Base-by-base conservation (phyloP, 2,113 vertebrate genomes). In the Falco punctatus region DNA sequence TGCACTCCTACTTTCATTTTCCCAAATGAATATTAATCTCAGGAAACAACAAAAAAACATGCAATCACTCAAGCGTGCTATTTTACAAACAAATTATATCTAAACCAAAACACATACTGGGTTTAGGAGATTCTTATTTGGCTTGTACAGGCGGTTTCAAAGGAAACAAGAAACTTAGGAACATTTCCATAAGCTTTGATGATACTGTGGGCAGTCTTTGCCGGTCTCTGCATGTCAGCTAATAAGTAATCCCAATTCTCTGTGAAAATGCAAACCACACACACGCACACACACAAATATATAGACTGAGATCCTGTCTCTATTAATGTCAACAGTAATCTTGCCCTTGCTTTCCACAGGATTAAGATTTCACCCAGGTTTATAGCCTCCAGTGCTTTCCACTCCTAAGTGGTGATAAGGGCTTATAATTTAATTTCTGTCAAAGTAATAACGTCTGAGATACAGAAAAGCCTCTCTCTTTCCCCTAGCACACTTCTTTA, bases 351-450 rank as follows among this genome's bases (percentile, higher is more conserved):
- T 81, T 91, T 89, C 35, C 83, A n/a, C 51, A 46, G 65, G 55
- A 73, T 87, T 87, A 80, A 75, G 70, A 55, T 80, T 92, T 88
- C 46, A 74, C 54, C 52, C 86, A 61, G 77, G 21, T 71, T 95
- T 81, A 33, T 12, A 77, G 58, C 54, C 71, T 91, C 78, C 59
- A 79, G 69, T 1, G 2, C 49, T 95, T 79, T 84, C 58, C 64
- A 28, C 58, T 77, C 46, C 57, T 77, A 69, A 80, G 57, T 59
- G 57, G 55, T 55, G 83, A 70, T 84, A 86, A 80, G 30, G 59
- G 72, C 4, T 94, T 71, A 35, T 86, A 94, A 94, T 97, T 94
- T 89, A 80, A 96, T 96, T 94, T 91, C 84, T 90, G 26, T 46
- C 59, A 20, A 49, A 94, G 85, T 81, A 93, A 84, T 78, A 92